A percentile compares a stretch with the other conserved stretches of the same genome.
Conservation (phyloP, 2,888 invertebrate genomes). For the Aradus depressus region DNA sequence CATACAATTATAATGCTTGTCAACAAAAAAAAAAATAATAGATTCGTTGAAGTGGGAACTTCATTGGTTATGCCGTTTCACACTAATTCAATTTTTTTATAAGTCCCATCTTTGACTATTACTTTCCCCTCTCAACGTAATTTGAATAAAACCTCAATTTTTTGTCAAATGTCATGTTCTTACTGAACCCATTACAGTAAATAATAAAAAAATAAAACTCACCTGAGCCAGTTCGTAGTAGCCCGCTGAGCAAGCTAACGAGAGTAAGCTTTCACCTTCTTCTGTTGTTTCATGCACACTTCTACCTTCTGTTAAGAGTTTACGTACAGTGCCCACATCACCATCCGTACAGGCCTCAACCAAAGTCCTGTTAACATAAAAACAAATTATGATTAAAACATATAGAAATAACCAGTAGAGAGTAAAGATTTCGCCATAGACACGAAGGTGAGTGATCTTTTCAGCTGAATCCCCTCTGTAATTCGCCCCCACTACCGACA, state of each 20-base stretch:
- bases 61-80: too few relatives aligned
- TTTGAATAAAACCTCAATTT: too few relatives aligned
- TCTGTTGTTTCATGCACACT: slow-evolving; percentile 94
- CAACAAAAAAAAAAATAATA: too few relatives aligned
- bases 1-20: too few relatives aligned
- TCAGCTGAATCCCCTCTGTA: too few relatives aligned
- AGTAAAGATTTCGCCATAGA: neutral
- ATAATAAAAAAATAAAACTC: slow-evolving; percentile 29
- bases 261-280: slow-evolving; percentile 91
- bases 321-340: slow-evolving; percentile 84
- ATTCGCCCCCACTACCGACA: too few relatives aligned
- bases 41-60: too few relatives aligned
- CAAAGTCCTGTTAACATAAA: slow-evolving; percentile 45
- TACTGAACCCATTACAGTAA: neutral
- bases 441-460: too few relatives aligned
- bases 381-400: slow-evolving; percentile 1
- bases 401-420: neutral
- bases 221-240: slow-evolving; percentile 96
- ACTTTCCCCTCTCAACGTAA: too few relatives aligned
- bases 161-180: too few relatives aligned
- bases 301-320: slow-evolving; percentile 83
- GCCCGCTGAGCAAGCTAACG: slow-evolving; percentile 92
- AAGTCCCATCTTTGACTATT: too few relatives aligned
- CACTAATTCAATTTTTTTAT: too few relatives aligned
- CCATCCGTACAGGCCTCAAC: slow-evolving; percentile 92